phyloP scores from a whole-genome alignment of 1,140 invertebrate species.

The Laupala kohalensis region DNA sequence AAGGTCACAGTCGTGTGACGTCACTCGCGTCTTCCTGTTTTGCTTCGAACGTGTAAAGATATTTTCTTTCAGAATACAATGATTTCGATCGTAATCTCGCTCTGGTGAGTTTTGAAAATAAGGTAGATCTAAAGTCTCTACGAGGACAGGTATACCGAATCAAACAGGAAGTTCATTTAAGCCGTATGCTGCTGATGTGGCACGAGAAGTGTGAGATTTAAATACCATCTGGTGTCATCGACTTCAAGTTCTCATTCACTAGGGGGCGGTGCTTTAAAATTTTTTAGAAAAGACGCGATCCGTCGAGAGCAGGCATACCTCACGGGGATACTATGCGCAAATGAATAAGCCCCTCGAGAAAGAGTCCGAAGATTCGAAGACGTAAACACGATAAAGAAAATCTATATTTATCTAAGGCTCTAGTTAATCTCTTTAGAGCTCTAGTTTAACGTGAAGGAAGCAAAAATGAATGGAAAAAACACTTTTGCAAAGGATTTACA shows the following conservation, averaged over 20 bases:
- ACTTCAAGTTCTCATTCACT: neutral
- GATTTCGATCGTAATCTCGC: neutral
- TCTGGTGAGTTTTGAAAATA: neutral
- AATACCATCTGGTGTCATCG: neutral
- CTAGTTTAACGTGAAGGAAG: too few relatives aligned
- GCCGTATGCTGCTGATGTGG: slow-evolving; percentile 4
- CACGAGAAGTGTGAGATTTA: neutral
- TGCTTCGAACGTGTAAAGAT: neutral
- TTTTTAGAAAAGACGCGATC: too few relatives aligned
- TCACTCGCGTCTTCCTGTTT: slow-evolving; percentile 7
- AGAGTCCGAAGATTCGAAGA: too few relatives aligned
- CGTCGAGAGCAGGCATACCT: too few relatives aligned
- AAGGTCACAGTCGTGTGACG: slow-evolving; percentile 11
- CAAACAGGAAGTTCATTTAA: neutral
- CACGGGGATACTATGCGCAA: too few relatives aligned
- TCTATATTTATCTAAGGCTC: too few relatives aligned
- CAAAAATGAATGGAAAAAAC: too few relatives aligned
- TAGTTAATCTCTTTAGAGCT: too few relatives aligned
- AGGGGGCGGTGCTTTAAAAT: neutral
- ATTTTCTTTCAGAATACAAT: neutral
- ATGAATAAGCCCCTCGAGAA: too few relatives aligned
- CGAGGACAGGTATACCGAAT: too few relatives aligned
- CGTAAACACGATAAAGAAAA: too few relatives aligned
- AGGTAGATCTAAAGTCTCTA: neutral
- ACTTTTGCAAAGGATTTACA: too few relatives aligned